These are phyloP conservation scores for Carpatolechia fugitivella DNA, from an alignment of 2,888 invertebrate genomes.

Conservation along the genomic window DNA sequence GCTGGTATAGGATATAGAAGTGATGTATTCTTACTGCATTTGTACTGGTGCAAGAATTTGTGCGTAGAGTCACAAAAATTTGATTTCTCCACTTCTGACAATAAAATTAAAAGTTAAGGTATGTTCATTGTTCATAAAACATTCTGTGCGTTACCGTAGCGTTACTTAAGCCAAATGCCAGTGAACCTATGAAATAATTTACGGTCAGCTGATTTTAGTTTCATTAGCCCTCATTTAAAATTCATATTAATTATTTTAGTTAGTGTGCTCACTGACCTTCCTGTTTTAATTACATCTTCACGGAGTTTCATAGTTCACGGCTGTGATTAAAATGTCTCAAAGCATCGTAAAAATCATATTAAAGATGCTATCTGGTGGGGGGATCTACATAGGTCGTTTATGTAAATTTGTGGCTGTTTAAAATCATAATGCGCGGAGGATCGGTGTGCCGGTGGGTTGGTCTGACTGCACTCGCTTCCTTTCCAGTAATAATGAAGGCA, in stretches of 20 bases:
- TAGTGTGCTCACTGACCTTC: conserved; percentile 75
- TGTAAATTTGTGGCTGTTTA: conserved; percentile 65
- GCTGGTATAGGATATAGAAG: no score
- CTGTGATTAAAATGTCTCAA: conserved; percentile 71
- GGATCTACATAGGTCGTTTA: conserved; percentile 60
- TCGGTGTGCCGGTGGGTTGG: neutral
- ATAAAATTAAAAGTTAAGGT: neutral
- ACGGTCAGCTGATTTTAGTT: conserved; percentile 70
- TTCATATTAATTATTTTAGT: conserved; percentile 70
- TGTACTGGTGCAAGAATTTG: no score
- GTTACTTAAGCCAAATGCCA: conserved; percentile 60
- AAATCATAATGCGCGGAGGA: conserved; percentile 68
- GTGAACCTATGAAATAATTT: conserved; percentile 72
- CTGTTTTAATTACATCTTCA: conserved; percentile 67
- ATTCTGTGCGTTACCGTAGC: conserved; percentile 41
- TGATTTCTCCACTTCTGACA: neutral
- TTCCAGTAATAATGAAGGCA: conserved; percentile 62
- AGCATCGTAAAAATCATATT: conserved; percentile 56
- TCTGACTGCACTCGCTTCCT: conserved; percentile 51
- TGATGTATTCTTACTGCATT: no score
- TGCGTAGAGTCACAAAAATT: no score
- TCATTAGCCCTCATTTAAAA: conserved; percentile 69
- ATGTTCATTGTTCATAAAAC: conserved; percentile 21
- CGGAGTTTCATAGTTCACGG: conserved; percentile 75
- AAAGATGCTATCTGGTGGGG: conserved; percentile 47